A percentile compares a stretch with the other conserved stretches of the same genome.
These are phyloP conservation scores for Myotis findleyi DNA, from an alignment of 2,797 vertebrate species.

Conservation along the genomic window DNA sequence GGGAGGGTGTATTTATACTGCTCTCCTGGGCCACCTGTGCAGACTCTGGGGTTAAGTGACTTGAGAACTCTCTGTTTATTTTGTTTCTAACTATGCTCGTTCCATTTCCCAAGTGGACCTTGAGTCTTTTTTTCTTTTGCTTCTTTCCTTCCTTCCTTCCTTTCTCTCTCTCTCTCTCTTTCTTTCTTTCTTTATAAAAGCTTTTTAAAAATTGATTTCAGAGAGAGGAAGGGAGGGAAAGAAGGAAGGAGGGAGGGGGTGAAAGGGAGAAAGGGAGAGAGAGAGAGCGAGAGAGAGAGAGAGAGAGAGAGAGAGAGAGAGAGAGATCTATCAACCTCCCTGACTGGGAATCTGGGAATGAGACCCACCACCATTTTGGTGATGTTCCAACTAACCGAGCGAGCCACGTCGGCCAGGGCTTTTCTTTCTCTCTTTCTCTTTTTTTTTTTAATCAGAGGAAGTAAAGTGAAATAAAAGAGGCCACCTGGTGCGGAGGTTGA, in stretches of 20 bases:
- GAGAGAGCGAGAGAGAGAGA: background rate
- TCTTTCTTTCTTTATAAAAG: no score
- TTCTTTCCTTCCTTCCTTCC: background rate
- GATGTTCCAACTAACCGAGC: background rate
- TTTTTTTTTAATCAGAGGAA: background rate
- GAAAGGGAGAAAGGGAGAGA: background rate
- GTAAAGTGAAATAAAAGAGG: background rate
- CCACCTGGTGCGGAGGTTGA: background rate
- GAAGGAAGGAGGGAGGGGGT: no score
- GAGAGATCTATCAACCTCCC: no score
- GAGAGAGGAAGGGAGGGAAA: background rate
- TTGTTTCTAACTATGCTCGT: background rate
- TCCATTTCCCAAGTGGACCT: background rate
- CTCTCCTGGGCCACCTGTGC: background rate
- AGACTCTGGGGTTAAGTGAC: background rate
- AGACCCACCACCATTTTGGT: background rate
- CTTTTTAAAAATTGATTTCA: background rate
- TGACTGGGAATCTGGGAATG: no score
- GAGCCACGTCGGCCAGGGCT: background rate
- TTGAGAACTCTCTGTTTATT: background rate
- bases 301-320: no score
- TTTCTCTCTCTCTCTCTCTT: accelerated
- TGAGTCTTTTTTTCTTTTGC: background rate
- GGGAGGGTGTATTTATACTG: background rate
- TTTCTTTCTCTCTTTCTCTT: background rate